Base-by-base conservation (phyloP, 2,888 invertebrate genomes). In the Fragum whitleyi region DNA sequence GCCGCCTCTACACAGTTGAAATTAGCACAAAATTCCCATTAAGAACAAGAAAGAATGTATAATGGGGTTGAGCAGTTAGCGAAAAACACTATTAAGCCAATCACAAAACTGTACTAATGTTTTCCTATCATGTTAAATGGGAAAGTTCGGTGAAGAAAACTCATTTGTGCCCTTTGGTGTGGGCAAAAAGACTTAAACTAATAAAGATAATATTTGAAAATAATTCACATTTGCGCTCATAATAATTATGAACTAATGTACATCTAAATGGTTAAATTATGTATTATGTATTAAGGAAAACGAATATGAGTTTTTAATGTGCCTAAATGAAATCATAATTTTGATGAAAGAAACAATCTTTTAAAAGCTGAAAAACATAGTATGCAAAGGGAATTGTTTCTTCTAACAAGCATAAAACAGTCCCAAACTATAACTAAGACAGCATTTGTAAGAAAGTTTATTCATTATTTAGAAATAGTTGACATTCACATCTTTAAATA, bases 1-100 rank as follows among this genome's bases (percentile, higher is more conserved):
- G 57, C 69, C 51, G 69, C 47, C 62, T 61, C 26, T 73, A 69
- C 55, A 57, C 55, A 74, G 51, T 47, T 23, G 73, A 82, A 79
- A 82, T 82, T 82, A 79, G 82, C 82, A 82, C 82, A 82, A 75
- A 72, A 75, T 55, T 62, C 73, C 82, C 82, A 82, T 82, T 82
- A 82, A 36, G 29, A 42, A 23, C 51, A 39, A 71, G 59, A 71
- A 78, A 73, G 82, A 82, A 82, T 82, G 59, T 69, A 65, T 79
- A 82, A 82, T 82, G 76, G 72, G 32, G 39, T 61, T 5, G 19
- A 71, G 59, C 68, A 62, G 70, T 55, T 57, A 71, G 55, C 73
- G 72, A 51, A 29, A 36, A 47, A 36, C 53, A 28, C 75, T 69
- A 81, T 81, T 81, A 81, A 68, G 72, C n/a, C n/a, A 76, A 78